Conservation (phyloP, 1,140 invertebrate genomes). For the Tetranychus cinnabarinus region DNA sequence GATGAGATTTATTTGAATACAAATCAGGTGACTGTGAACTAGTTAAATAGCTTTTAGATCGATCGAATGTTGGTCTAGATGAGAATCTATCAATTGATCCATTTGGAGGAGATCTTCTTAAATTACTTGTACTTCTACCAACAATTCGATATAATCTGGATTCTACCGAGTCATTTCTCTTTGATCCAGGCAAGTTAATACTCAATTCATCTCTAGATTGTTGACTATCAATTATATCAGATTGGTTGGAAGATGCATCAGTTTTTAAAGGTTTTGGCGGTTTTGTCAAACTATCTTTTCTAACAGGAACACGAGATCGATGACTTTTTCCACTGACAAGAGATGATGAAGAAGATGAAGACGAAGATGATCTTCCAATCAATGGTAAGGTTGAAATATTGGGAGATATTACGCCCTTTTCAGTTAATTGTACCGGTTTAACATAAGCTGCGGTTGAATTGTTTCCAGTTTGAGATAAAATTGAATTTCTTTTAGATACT, state of each 20-base stretch:
- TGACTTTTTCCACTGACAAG: too few relatives aligned
- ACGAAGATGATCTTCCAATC: not conserved
- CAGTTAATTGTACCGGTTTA: not conserved
- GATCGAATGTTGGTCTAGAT: not conserved
- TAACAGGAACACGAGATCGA: not conserved
- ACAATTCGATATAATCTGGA: too few relatives aligned
- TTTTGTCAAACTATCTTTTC: not conserved
- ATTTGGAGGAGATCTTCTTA: not conserved
- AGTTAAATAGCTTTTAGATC: too few relatives aligned
- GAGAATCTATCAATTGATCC: not conserved
- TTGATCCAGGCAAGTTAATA: not conserved
- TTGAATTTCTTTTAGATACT: not conserved
- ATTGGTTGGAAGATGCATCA: not conserved
- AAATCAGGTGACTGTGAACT: not conserved
- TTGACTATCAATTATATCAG: not conserved
- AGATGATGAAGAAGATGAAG: too few relatives aligned
- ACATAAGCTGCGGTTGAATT: not conserved
- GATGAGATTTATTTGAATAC: not conserved
- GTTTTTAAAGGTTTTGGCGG: not conserved
- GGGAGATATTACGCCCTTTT: not conserved
- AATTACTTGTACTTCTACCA: not conserved
- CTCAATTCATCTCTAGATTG: not conserved
- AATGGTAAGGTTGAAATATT: not conserved
- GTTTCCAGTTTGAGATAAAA: not conserved
- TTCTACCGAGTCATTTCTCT: not conserved